These are phyloP conservation scores for Crotalus viridis DNA, from an alignment of 2,113 vertebrate genomes.

Conservation along the genomic window DNA sequence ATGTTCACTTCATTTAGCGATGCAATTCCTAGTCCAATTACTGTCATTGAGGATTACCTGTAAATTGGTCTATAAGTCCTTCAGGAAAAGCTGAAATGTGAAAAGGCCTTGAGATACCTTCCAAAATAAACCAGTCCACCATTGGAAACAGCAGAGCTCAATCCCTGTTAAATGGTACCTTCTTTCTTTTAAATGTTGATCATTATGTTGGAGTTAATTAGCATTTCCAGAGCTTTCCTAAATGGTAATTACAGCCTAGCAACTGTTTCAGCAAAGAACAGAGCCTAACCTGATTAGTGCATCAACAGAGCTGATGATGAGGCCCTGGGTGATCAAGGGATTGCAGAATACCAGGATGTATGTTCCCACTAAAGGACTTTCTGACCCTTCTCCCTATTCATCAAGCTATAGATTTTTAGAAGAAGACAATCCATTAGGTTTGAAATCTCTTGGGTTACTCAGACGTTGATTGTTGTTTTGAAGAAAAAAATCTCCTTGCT, in stretches of 20 bases:
- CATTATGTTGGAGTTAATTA: slow-evolving; percentile 63
- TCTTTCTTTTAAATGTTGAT: slow-evolving; percentile 51
- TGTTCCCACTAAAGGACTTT: accelerated
- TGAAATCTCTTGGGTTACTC: neutral
- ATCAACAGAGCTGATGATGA: neutral
- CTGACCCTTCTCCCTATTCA: too few relatives aligned
- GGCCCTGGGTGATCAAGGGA: accelerated
- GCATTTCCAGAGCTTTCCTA: slow-evolving; percentile 46
- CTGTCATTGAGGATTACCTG: neutral
- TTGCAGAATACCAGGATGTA: accelerated
- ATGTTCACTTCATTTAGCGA: neutral
- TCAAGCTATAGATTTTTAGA: neutral
- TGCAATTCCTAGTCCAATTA: neutral
- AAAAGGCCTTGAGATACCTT: neutral
- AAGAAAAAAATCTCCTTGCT: neutral
- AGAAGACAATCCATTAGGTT: neutral
- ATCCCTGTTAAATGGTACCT: slow-evolving; percentile 7
- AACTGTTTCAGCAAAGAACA: slow-evolving; percentile 56
- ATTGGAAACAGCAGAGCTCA: slow-evolving; percentile 5
- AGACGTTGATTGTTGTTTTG: neutral
- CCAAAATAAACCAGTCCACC: neutral
- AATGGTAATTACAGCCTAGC: slow-evolving; percentile 67
- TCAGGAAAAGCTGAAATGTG: neutral
- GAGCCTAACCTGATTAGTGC: slow-evolving; percentile 35
- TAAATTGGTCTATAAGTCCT: neutral